phyloP scores from a whole-genome alignment of 2,113 vertebrate species.

The Neolamprologus brichardi region DNA sequence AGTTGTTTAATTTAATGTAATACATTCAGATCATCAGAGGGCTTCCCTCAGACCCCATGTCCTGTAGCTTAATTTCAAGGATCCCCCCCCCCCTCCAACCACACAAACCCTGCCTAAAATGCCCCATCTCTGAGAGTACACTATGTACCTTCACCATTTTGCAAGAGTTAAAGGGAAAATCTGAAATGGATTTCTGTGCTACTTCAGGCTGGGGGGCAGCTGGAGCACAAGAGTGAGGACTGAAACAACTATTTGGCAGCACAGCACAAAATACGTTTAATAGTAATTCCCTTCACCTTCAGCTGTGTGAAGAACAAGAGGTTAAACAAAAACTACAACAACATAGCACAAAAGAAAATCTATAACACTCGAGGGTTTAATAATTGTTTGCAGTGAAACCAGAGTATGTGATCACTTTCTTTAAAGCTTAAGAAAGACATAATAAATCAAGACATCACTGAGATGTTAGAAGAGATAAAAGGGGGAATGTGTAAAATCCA shows the following conservation, averaged over 20 bases:
- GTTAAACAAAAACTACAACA: background rate
- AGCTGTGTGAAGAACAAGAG: background rate
- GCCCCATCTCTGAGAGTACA: slow-evolving; percentile 52
- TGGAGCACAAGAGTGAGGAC: background rate
- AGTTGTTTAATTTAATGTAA: background rate
- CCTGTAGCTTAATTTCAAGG: slow-evolving; percentile 4
- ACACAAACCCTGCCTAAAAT: slow-evolving; percentile 10
- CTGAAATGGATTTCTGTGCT: slow-evolving; percentile 53
- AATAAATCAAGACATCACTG: background rate
- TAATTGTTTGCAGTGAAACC: background rate
- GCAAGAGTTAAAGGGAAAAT: slow-evolving; percentile 52
- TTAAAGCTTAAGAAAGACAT: background rate
- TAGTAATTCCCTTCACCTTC: background rate
- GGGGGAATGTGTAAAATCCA: background rate
- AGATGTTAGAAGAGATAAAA: background rate
- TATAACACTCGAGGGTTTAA: background rate
- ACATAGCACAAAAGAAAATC: background rate
- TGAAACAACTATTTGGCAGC: background rate
- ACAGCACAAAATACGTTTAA: background rate
- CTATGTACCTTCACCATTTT: slow-evolving; percentile 52
- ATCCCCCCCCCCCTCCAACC: background rate
- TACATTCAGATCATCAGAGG: background rate
- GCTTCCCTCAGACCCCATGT: slow-evolving; percentile 9
- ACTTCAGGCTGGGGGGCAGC: background rate
- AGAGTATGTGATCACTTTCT: background rate